These are phyloP conservation scores for Tragelaphus eurycerus DNA, from an alignment of 2,797 vertebrate genomes.

Conservation along the genomic window DNA sequence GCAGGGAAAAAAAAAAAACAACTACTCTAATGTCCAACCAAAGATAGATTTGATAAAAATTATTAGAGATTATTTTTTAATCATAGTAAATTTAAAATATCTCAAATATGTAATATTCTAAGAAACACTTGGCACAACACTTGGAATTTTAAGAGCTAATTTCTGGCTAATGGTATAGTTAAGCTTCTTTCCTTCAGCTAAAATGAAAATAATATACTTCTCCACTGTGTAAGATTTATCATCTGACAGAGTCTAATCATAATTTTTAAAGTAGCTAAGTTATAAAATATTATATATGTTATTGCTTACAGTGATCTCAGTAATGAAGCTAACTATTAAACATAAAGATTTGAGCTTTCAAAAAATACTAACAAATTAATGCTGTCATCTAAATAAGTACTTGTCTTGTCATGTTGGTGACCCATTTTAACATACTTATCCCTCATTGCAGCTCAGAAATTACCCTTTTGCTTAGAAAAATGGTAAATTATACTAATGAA, in stretches of 20 bases:
- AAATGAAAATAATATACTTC: not conserved
- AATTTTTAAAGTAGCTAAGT: constrained; percentile 13
- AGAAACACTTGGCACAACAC: not conserved
- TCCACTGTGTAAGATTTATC: not conserved
- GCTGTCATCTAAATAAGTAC: not conserved
- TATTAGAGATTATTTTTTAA: not conserved
- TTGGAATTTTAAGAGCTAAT: constrained; percentile 7
- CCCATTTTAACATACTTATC: not conserved
- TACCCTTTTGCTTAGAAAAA: constrained; percentile 25
- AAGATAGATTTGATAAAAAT: constrained; percentile 26
- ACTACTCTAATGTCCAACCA: not conserved
- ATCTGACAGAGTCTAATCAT: constrained; percentile 21
- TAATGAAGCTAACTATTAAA: constrained; percentile 33
- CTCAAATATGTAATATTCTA: constrained; percentile 4
- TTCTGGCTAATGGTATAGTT: not conserved
- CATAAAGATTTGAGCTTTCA: not conserved
- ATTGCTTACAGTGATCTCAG: not conserved
- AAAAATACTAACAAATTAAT: constrained; percentile 23
- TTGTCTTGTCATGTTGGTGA: not conserved
- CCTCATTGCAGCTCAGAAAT: not conserved
- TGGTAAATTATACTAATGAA: constrained; percentile 30
- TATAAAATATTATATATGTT: not conserved
- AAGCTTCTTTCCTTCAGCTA: not conserved
- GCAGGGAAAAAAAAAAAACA: not conserved
- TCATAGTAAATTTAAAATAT: constrained; percentile 13